phyloP scores from a whole-genome alignment of 2,888 invertebrate species.

The Nemotelus nigrinus region DNA sequence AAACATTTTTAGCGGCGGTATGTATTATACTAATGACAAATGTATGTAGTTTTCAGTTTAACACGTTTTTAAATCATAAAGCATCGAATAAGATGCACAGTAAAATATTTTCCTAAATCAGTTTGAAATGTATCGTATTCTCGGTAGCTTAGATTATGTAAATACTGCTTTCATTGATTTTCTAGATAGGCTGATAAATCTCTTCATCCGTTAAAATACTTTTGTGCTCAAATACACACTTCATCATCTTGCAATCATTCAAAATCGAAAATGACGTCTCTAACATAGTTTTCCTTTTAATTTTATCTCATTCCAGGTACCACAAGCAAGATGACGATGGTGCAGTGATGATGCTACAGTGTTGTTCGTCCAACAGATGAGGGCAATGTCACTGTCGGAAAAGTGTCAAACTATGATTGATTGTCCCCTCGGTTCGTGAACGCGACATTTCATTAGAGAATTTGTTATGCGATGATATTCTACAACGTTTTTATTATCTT shows the following conservation, averaged over 20 bases:
- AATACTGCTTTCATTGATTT: no score
- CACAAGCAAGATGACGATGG: conserved; percentile 28
- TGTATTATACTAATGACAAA: no score
- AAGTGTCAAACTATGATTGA: conserved; percentile 44
- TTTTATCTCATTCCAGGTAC: conserved; percentile 38
- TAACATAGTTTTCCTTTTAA: conserved; percentile 41
- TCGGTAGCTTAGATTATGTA: no score
- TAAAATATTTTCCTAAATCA: no score
- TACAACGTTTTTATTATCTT: conserved; percentile 48
- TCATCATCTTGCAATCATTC: conserved; percentile 7
- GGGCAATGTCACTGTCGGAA: conserved; percentile 41
- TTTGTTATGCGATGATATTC: conserved; percentile 48
- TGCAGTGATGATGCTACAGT: neutral
- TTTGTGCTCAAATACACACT: neutral
- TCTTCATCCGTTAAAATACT: no score
- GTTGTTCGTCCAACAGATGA: conserved; percentile 23
- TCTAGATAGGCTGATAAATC: no score
- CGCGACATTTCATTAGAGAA: conserved; percentile 42
- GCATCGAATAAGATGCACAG: no score
- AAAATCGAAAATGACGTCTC: conserved; percentile 12
- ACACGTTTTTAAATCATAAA: no score
- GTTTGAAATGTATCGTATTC: no score
- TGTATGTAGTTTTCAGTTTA: no score
- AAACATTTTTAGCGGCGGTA: no score
- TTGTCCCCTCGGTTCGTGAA: conserved; percentile 32